phyloP scores from a whole-genome alignment of 2,888 invertebrate genomes.

The Nymphalis c-album region DNA sequence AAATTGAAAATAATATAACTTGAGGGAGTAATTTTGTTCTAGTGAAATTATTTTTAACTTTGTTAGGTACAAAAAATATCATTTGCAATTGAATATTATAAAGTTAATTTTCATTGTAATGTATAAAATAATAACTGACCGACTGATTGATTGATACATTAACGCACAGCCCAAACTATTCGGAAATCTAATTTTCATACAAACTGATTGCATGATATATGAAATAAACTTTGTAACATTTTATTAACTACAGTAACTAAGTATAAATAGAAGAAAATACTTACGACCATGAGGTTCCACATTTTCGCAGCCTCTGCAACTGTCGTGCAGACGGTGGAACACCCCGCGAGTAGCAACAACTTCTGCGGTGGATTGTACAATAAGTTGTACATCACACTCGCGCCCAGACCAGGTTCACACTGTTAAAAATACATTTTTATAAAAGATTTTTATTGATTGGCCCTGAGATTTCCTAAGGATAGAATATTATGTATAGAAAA shows the following conservation, averaged over 20 bases:
- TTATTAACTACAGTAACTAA: not conserved
- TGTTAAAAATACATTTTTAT: constrained; percentile 67
- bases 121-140: too few relatives aligned
- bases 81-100: too few relatives aligned
- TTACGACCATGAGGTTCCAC: constrained; percentile 99
- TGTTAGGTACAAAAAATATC: too few relatives aligned
- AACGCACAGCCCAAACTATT: too few relatives aligned
- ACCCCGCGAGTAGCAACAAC: constrained; percentile 96
- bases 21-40: not conserved
- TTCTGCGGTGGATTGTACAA: constrained; percentile 97
- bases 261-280: constrained; percentile 58
- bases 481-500: too few relatives aligned
- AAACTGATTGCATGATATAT: too few relatives aligned
- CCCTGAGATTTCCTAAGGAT: too few relatives aligned
- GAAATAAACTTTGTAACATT: too few relatives aligned
- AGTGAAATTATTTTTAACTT: not conserved
- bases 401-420: constrained; percentile 99
- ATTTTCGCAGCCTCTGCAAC: constrained; percentile 99
- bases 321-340: constrained; percentile 99
- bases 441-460: too few relatives aligned
- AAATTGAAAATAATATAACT: constrained; percentile 13
- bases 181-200: too few relatives aligned
- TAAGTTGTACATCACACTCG: constrained; percentile 99
- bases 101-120: too few relatives aligned
- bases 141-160: too few relatives aligned